Percentiles rank a stretch among this genome's conserved stretches.
These are phyloP conservation scores for Tyto alba DNA, from an alignment of 2,113 vertebrate species.

Conservation along the genomic window DNA sequence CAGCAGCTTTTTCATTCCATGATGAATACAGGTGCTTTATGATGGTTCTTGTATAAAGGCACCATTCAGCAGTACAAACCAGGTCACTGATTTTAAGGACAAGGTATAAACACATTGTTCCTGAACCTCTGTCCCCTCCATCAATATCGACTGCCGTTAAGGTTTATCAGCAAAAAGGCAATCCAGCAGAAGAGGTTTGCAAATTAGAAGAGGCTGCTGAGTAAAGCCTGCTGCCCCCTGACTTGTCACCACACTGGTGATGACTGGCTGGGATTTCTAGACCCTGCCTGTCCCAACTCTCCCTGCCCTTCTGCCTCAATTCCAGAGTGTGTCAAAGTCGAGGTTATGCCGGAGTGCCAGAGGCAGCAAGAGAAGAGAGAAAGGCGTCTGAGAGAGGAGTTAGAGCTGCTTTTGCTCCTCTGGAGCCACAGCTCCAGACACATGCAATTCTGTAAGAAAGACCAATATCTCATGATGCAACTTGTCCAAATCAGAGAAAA, in stretches of 20 bases:
- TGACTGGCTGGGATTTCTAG: neutral
- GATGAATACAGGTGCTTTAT: neutral
- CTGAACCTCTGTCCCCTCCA: neutral
- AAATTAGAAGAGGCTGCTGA: neutral
- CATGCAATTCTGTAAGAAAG: neutral
- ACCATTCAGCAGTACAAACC: neutral
- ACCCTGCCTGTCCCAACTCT: neutral
- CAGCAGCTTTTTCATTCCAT: neutral
- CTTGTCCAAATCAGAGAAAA: neutral
- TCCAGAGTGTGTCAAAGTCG: accelerated
- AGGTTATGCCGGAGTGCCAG: accelerated
- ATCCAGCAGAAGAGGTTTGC: neutral
- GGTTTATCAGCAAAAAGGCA: neutral
- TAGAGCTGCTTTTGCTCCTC: neutral
- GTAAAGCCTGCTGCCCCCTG: neutral
- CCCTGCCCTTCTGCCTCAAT: neutral
- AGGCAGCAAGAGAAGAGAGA: neutral
- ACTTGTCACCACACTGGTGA: neutral
- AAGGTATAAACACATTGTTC: neutral
- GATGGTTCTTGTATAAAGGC: neutral
- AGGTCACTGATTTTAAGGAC: neutral
- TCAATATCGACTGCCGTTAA: neutral
- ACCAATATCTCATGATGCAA: neutral
- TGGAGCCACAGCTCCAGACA: neutral
- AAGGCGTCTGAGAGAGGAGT: neutral